A percentile compares a stretch with the other conserved stretches of the same genome.
These are phyloP conservation scores for Petrocephalus zakoni DNA, from an alignment of 2,113 vertebrate genomes.

Conservation along the genomic window DNA sequence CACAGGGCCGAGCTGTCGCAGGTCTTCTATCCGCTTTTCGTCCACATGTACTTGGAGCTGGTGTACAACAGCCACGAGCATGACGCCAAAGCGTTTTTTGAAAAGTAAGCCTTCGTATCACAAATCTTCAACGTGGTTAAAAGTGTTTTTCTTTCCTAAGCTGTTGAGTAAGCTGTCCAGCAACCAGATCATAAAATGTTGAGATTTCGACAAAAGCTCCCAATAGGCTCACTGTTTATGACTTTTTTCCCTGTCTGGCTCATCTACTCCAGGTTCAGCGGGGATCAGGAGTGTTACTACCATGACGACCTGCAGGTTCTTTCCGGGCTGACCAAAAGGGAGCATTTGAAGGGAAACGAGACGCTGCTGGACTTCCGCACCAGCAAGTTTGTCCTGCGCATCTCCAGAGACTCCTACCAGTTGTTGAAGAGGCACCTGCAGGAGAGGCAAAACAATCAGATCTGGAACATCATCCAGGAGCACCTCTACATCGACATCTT, in stretches of 20 bases:
- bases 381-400: constrained; percentile 95
- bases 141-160: too few relatives aligned
- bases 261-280: constrained; percentile 74
- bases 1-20: constrained; percentile 90
- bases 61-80: constrained; percentile 93
- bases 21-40: constrained; percentile 94
- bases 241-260: neutral
- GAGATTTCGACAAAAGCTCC: too few relatives aligned
- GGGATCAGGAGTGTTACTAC: constrained; percentile 98
- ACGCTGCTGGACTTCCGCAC: constrained; percentile 96
- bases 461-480: constrained; percentile 98
- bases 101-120: constrained; percentile 64
- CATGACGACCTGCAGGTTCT: constrained; percentile 84
- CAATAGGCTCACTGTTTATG: too few relatives aligned
- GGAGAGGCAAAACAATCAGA: constrained; percentile 98
- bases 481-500: constrained; percentile 99
- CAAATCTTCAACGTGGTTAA: too few relatives aligned
- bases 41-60: constrained; percentile 97
- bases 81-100: constrained; percentile 90
- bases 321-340: constrained; percentile 85
- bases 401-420: constrained; percentile 95
- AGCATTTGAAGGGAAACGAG: constrained; percentile 96
- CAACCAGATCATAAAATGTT: too few relatives aligned
- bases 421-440: constrained; percentile 94
- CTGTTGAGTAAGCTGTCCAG: too few relatives aligned